A percentile compares a stretch with the other conserved stretches of the same genome.
phyloP scores from a whole-genome alignment of 2,113 vertebrate genomes.

The Ciconia boyciana region DNA sequence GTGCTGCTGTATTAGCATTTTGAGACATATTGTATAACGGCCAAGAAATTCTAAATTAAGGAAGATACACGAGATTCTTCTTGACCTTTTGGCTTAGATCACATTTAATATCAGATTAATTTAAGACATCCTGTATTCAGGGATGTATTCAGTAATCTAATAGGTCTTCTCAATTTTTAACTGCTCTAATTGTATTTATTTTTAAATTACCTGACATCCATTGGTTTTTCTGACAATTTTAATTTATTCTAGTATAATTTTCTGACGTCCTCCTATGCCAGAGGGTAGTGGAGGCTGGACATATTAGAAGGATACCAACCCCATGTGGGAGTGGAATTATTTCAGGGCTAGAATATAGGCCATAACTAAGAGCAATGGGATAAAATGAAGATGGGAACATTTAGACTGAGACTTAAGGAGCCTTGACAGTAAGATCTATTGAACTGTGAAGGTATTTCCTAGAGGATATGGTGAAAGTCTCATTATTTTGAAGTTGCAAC shows the following conservation, averaged over 20 bases:
- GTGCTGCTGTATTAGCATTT: not conserved
- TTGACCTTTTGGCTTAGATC: constrained; percentile 23
- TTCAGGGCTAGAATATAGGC: not conserved
- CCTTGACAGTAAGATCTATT: not conserved
- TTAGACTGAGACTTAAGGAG: not conserved
- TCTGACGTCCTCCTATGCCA: not conserved
- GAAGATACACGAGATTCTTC: not conserved
- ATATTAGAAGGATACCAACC: not conserved
- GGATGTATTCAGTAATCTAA: not conserved
- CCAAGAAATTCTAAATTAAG: not conserved
- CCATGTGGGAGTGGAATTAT: not conserved
- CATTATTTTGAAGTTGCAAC: not conserved
- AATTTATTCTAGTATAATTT: constrained; percentile 16
- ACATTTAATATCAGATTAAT: not conserved
- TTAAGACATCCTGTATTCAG: constrained; percentile 9
- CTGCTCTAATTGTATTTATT: constrained; percentile 20
- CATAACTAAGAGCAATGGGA: not conserved
- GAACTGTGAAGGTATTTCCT: not conserved
- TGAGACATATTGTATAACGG: not conserved
- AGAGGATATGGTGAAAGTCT: not conserved
- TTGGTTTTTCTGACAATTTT: constrained; percentile 23
- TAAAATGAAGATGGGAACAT: not conserved
- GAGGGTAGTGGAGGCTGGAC: not conserved
- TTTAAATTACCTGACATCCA: constrained; percentile 6
- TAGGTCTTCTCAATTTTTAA: constrained; percentile 21